Evolutionary conservation across 2,797 vertebrate species (phyloP).

Genomic region (Pseudocheirus occidentalis): DNA sequence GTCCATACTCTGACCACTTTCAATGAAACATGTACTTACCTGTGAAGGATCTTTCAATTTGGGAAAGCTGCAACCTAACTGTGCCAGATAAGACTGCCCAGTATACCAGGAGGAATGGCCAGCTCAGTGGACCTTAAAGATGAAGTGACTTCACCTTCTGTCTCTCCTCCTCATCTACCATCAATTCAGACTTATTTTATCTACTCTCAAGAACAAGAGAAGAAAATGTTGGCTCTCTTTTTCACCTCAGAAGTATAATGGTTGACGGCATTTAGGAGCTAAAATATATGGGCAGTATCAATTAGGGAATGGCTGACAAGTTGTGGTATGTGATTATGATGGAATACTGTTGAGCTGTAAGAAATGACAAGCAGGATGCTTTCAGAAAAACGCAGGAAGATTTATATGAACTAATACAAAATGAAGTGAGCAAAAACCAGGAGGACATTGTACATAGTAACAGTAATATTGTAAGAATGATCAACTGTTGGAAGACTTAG

Average conservation of each 20-base stretch:
- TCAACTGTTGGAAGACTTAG: neutral
- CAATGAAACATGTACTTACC: neutral
- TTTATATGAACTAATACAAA: neutral
- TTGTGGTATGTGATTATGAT: neutral
- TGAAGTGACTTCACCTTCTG: neutral
- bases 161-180: neutral
- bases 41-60: neutral
- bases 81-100: neutral
- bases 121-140: neutral
- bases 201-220: neutral
- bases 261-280: neutral
- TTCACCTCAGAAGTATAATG: neutral
- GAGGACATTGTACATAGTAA: neutral
- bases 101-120: neutral
- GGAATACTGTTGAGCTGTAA: neutral
- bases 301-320: neutral
- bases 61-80: neutral
- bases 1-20: neutral
- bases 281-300: neutral
- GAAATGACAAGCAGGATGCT: neutral
- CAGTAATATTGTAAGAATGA: neutral
- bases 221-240: neutral
- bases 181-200: neutral
- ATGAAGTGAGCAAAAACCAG: neutral
- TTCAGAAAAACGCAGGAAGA: neutral